Base-by-base conservation (phyloP, 2,113 vertebrate species). In the Diphyllodes magnificus region DNA sequence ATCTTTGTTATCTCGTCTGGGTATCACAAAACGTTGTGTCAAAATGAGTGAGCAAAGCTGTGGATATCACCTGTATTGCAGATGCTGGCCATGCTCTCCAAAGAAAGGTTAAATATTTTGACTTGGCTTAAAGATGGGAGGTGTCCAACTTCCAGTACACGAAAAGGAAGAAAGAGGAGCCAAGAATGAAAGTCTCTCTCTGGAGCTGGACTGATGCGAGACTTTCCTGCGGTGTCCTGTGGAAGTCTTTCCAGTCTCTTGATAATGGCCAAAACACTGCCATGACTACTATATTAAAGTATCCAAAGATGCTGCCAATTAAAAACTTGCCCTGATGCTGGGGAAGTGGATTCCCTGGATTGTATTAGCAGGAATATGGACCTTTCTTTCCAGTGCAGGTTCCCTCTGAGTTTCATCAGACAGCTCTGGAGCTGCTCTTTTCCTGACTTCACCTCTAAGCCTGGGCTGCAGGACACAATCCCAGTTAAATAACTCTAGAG, bases 191-290 rank as follows among this genome's bases (percentile, higher is more conserved):
- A 40, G 42, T 39, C 30, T 20, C 22, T n/a, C 24, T 9, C 1
- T 45, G 50, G 65, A 50, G n/a, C 69, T 82, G 56, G 51, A 54
- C 47, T 47, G 49, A 25, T 4, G 42, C 0, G 0, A 45, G 33
- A 14, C 68, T 61, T 90, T 1, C 11, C 37, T 42, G 50, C 0
- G 0, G 45, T 53, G n/a, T 50, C 57, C 78, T 23, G 8, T 33
- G 2, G 7, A 83, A 30, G 61, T n/a, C 47, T 88, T 49, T 16
- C 50, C 9, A 3, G 59, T 77, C 66, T 72, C 77, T 65, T 82
- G 70, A 7, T 60, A 44, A 27, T 2, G 4, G 28, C 69, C 53
- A 51, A 71, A 35, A 40, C 60, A 40, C 56, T 45, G 39, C 42
- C 37, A 1, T 72, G n/a, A 33, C 39, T 28, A 1, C 23, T 75